A percentile compares a stretch with the other conserved stretches of the same genome.
These are phyloP conservation scores for Cecidostiba fungosa DNA, from an alignment of 2,888 invertebrate genomes.

Conservation along the genomic window DNA sequence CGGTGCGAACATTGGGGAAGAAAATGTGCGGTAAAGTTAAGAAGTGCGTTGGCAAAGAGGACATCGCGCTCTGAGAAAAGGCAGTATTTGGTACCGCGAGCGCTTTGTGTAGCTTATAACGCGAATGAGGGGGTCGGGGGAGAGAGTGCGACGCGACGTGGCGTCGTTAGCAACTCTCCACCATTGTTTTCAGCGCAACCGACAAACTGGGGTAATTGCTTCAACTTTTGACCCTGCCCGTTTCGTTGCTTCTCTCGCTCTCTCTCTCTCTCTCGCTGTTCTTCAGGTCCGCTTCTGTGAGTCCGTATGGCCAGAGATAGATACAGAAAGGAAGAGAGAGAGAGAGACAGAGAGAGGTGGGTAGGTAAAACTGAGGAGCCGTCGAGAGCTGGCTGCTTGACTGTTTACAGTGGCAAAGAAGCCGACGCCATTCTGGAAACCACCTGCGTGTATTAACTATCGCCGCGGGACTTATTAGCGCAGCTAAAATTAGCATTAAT, in stretches of 20 bases:
- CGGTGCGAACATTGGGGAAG: neutral
- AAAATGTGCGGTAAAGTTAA: neutral
- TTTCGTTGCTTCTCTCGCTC: constrained; percentile 22
- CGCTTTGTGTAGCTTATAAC: neutral
- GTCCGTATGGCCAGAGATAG: neutral
- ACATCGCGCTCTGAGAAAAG: neutral
- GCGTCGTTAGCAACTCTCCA: neutral
- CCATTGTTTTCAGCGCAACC: neutral
- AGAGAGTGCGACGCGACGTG: neutral
- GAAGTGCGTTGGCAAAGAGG: neutral
- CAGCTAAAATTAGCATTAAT: neutral
- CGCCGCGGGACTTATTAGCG: neutral
- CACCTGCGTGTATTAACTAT: neutral
- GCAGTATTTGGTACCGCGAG: too few relatives aligned
- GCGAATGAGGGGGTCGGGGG: neutral
- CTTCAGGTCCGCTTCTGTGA: neutral
- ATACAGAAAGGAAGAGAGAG: neutral
- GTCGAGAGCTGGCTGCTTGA: neutral
- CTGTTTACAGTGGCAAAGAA: neutral
- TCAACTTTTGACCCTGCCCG: neutral
- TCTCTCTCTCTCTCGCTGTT: neutral
- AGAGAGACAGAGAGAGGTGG: neutral
- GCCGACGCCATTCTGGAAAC: neutral
- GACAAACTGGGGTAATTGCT: constrained; percentile 11
- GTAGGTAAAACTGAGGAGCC: neutral